Evolutionary conservation across 1,140 invertebrate species (phyloP), one percentile per base, ranked within the genome.

Genomic region (Heterodera carotae): DNA sequence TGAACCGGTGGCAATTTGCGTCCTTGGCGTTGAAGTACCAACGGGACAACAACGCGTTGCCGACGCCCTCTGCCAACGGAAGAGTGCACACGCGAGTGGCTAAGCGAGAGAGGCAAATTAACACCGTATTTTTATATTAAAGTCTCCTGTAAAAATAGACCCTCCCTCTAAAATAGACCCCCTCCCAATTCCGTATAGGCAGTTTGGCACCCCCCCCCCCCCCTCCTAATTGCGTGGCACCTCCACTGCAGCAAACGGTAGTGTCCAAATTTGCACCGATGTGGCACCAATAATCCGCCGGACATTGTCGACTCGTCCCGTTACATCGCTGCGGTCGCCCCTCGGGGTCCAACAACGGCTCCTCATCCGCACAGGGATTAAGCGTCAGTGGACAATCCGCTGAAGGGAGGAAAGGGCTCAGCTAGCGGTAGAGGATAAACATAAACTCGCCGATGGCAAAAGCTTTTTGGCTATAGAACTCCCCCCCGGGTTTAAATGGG

Each of bases 161-260:
- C n/a, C n/a, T n/a, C n/a, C n/a, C n/a, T n/a, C n/a, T n/a, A n/a
- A n/a, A n/a, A n/a, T n/a, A n/a, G n/a, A n/a, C n/a, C n/a, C n/a
- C n/a, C n/a, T n/a, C n/a, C n/a, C n/a, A n/a, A n/a, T n/a, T n/a
- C n/a, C n/a, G n/a, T n/a, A n/a, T n/a, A n/a, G n/a, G n/a, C n/a
- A n/a, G n/a, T n/a, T n/a, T n/a, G n/a, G n/a, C n/a, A n/a, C n/a
- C n/a, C n/a, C n/a, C n/a, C n/a, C n/a, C n/a, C n/a, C n/a, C n/a
- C n/a, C n/a, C n/a, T n/a, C n/a, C n/a, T n/a, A n/a, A n/a, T n/a
- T n/a, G n/a, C n/a, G n/a, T n/a, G n/a, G 22, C 66, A 79, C 82
- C 84, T 39, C 77, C 77, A 22, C 78, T 78, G 75, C 85, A 88
- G 74, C 86, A 87, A 31, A 88, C 86, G 60, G 84, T 88, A 15